These are phyloP conservation scores for Knipowitschia caucasica DNA, from an alignment of 2,797 vertebrate genomes.

Conservation along the genomic window DNA sequence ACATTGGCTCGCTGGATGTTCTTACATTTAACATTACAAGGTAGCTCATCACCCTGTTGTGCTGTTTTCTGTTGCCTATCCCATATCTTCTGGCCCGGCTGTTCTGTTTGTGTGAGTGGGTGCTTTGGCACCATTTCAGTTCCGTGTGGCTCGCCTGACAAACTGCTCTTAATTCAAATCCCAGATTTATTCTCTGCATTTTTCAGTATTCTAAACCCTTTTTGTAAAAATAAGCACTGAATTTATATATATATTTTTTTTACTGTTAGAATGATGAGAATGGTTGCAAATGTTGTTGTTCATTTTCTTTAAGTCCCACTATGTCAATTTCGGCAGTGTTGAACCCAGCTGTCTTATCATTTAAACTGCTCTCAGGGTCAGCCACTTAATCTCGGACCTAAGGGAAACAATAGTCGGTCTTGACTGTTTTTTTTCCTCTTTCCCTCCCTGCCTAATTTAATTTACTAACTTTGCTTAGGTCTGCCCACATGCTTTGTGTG, in stretches of 20 bases:
- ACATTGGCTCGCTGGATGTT: no score
- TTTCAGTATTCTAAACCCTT: no score
- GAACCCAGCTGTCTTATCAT: no score
- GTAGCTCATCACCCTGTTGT: no score
- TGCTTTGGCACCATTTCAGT: conserved; percentile 51
- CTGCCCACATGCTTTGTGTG: conserved; percentile 37
- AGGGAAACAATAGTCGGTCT: conserved; percentile 11
- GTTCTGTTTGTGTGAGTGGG: conserved; percentile 50
- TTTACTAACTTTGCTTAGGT: conserved; percentile 48
- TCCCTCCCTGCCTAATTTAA: conserved; percentile 40
- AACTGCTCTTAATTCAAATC: conserved; percentile 60
- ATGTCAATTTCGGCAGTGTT: background rate
- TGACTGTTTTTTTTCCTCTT: conserved; percentile 20
- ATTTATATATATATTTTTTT: no score
- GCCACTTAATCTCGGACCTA: conserved; percentile 12
- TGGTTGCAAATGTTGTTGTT: no score
- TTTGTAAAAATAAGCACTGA: no score
- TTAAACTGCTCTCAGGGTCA: background rate
- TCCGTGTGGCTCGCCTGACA: conserved; percentile 47
- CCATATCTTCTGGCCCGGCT: conserved; percentile 36
- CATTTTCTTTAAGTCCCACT: no score
- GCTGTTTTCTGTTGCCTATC: no score
- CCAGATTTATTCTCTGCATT: conserved; percentile 43
- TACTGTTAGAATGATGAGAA: no score
- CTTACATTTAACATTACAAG: no score